Percentiles rank a stretch among this genome's conserved stretches.
Evolutionary conservation across 2,888 invertebrate species (phyloP).

Genomic region (Anarsia innoxiella): DNA sequence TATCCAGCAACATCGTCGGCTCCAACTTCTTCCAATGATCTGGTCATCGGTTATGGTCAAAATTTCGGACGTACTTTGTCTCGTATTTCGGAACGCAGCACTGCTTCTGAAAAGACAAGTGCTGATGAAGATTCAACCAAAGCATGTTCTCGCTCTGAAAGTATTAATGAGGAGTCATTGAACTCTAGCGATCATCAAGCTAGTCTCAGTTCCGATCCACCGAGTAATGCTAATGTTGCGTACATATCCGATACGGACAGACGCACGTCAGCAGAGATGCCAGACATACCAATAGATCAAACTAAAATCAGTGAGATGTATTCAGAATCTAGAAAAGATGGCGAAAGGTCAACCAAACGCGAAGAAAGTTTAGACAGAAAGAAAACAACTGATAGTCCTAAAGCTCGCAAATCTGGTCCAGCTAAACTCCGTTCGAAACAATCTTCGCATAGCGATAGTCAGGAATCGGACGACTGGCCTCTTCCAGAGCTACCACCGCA

Average conservation of each 20-base stretch:
- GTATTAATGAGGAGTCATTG: conserved; percentile 88
- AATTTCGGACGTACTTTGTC: conserved; percentile 88
- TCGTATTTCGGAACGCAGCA: conserved; percentile 90
- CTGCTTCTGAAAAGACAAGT: conserved; percentile 91
- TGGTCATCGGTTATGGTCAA: conserved; percentile 81
- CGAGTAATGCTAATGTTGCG: conserved; percentile 82
- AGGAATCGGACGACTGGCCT: conserved; percentile 86
- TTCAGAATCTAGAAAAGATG: conserved; percentile 67
- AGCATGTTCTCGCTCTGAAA: conserved; percentile 88
- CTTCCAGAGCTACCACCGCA: conserved; percentile 82
- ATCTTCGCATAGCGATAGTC: conserved; percentile 77
- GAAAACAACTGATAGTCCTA: conserved; percentile 39
- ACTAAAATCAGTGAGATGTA: conserved; percentile 76
- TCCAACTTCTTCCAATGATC: conserved; percentile 74
- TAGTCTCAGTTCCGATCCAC: conserved; percentile 89
- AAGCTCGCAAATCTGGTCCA: conserved; percentile 38
- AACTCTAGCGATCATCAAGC: conserved; percentile 90
- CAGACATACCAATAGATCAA: conserved; percentile 87
- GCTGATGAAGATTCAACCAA: conserved; percentile 91
- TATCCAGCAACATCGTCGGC: conserved; percentile 80
- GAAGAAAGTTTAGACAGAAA: conserved; percentile 38
- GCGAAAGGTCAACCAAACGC: conserved; percentile 45
- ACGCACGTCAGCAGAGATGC: conserved; percentile 89
- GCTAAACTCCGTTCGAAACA: conserved; percentile 55
- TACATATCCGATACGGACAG: conserved; percentile 87